Conservation (phyloP, 2,888 invertebrate genomes). For the Julus scandinavius region DNA sequence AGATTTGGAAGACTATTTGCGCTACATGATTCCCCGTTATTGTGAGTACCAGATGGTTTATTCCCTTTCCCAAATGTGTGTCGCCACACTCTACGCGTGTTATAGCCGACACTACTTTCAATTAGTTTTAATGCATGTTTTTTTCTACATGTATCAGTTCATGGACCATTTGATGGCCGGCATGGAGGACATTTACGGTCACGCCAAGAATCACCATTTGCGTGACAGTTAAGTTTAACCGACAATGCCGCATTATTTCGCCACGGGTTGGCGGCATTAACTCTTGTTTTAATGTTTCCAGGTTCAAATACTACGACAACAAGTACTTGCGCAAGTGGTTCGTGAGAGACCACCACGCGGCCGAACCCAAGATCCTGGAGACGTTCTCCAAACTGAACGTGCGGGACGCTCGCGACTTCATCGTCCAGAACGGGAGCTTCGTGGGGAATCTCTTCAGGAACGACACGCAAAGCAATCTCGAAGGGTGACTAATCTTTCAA, state of each 20-base stretch:
- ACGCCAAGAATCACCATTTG: slow-evolving; percentile 93
- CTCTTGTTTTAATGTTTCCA: slow-evolving; percentile 63
- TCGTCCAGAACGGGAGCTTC: slow-evolving; percentile 86
- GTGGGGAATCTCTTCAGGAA: slow-evolving; percentile 91
- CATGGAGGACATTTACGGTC: slow-evolving; percentile 93
- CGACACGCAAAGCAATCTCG: slow-evolving; percentile 72
- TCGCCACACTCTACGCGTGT: too few species aligned
- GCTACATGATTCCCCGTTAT: too few species aligned
- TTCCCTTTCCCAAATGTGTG: too few species aligned
- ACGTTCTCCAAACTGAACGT: slow-evolving; percentile 93
- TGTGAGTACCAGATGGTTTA: too few species aligned
- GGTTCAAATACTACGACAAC: slow-evolving; percentile 94
- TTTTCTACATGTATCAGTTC: slow-evolving; percentile 72
- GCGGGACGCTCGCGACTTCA: slow-evolving; percentile 92
- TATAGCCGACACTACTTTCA: too few species aligned
- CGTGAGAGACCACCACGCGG: slow-evolving; percentile 85
- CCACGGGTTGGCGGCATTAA: not conserved
- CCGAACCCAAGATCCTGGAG: slow-evolving; percentile 92
- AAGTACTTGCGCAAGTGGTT: slow-evolving; percentile 90
- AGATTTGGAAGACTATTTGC: too few species aligned
- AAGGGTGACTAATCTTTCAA: not conserved
- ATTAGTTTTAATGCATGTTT: too few species aligned
- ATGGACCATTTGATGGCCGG: slow-evolving; percentile 99
- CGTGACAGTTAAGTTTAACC: slow-evolving; percentile 78
- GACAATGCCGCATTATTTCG: not conserved